A percentile compares a stretch with the other conserved stretches of the same genome.
phyloP scores from a whole-genome alignment of 2,888 invertebrate species.

The Digitonthophagus gazella region DNA sequence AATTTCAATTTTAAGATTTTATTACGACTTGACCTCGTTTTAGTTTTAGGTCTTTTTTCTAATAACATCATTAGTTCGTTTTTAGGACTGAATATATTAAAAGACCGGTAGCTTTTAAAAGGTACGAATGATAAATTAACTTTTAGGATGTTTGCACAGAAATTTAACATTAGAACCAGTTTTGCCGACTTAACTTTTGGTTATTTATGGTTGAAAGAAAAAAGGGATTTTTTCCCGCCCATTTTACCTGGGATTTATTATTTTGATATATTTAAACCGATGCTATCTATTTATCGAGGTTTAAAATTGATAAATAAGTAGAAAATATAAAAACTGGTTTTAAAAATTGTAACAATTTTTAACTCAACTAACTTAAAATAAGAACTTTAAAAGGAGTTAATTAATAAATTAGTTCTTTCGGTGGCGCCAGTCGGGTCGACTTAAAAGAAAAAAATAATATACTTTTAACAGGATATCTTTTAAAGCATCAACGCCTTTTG shows the following conservation, averaged over 20 bases:
- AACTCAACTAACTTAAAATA: conserved; percentile 38
- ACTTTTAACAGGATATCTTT: conserved; percentile 52
- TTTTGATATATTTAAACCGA: too few species aligned
- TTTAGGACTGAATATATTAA: conserved; percentile 19
- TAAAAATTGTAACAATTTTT: neutral
- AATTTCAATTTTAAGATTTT: too few species aligned
- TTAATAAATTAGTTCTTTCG: conserved; percentile 51
- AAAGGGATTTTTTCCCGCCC: conserved; percentile 39
- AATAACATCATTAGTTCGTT: neutral
- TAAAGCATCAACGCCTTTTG: conserved; percentile 51
- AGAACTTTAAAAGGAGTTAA: conserved; percentile 43
- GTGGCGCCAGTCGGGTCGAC: conserved; percentile 50
- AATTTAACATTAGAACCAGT: conserved; percentile 43
- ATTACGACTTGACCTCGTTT: too few species aligned
- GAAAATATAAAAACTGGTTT: too few species aligned
- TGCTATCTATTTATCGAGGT: conserved; percentile 19
- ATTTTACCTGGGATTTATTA: conserved; percentile 21
- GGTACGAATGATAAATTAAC: conserved; percentile 36
- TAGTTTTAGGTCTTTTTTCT: neutral
- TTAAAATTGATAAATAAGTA: too few species aligned
- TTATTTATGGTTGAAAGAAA: conserved; percentile 46
- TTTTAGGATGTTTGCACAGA: conserved; percentile 44
- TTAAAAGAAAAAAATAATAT: conserved; percentile 48
- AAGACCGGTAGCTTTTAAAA: conserved; percentile 33
- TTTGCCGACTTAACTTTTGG: conserved; percentile 35